These are phyloP conservation scores for Amiota minor DNA, from an alignment of 2,888 invertebrate genomes.

Conservation along the genomic window DNA sequence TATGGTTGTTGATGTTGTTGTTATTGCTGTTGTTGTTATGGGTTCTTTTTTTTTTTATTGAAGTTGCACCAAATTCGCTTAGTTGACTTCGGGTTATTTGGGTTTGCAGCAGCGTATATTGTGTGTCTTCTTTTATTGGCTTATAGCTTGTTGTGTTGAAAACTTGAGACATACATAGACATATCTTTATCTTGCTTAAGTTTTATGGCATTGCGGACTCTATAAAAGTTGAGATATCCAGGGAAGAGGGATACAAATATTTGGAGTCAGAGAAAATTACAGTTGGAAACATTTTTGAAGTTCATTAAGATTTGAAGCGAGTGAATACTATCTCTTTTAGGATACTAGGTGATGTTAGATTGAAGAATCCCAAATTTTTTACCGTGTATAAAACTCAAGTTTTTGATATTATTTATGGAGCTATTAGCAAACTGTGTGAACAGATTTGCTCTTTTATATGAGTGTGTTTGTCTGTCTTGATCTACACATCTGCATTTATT, in stretches of 20 bases:
- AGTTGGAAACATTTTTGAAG: slow-evolving; percentile 40
- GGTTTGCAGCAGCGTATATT: slow-evolving; percentile 41
- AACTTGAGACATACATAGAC: slow-evolving; percentile 51
- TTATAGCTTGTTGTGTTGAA: slow-evolving; percentile 61
- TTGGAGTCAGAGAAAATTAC: slow-evolving; percentile 41
- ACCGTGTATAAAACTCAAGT: slow-evolving; percentile 14
- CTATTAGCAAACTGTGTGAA: slow-evolving; percentile 69
- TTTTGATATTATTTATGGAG: slow-evolving; percentile 69
- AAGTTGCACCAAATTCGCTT: no score
- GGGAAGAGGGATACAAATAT: slow-evolving; percentile 32
- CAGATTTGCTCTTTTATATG: slow-evolving; percentile 58
- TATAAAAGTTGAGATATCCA: slow-evolving; percentile 9
- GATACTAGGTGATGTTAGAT: no score
- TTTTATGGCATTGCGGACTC: slow-evolving; percentile 15
- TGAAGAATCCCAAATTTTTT: not conserved
- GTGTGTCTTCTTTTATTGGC: slow-evolving; percentile 56
- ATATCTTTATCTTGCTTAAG: slow-evolving; percentile 46
- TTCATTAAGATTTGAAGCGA: not conserved
- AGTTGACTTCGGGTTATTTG: not conserved
- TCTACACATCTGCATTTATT: not conserved
- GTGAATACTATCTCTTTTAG: no score
- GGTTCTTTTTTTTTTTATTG: slow-evolving; percentile 33
- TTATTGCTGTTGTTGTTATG: slow-evolving; percentile 49
- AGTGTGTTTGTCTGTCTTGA: slow-evolving; percentile 2
- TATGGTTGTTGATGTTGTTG: slow-evolving; percentile 46